Evolutionary conservation across 2,113 vertebrate genomes (phyloP).

Genomic region (Megaceryle torquata): DNA sequence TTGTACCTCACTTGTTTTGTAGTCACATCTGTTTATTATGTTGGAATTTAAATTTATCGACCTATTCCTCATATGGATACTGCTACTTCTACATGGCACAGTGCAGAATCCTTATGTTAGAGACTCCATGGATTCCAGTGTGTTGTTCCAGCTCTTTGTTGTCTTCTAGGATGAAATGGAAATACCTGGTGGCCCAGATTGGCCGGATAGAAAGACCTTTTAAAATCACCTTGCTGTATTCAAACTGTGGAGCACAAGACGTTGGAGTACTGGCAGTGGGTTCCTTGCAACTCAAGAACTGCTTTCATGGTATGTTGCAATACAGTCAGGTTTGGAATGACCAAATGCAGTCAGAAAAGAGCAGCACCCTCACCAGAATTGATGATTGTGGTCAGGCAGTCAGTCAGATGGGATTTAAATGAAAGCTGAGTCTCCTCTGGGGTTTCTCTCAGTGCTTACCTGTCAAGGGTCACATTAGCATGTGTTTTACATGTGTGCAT

Average conservation of each 20-base stretch:
- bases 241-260: slow-evolving; percentile 68
- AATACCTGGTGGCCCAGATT: slow-evolving; percentile 73
- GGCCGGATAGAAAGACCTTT: slow-evolving; percentile 80
- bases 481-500: neutral
- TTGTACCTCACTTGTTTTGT: neutral
- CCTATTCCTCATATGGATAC: neutral
- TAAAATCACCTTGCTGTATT: slow-evolving; percentile 82
- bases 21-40: neutral
- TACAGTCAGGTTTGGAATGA: neutral
- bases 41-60: neutral
- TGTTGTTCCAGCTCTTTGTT: neutral
- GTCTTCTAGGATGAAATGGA: slow-evolving; percentile 78
- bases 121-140: neutral
- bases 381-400: neutral
- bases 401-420: neutral
- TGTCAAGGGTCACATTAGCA: neutral
- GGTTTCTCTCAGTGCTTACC: neutral
- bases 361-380: neutral
- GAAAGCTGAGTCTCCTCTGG: neutral
- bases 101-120: neutral
- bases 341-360: neutral
- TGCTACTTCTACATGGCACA: neutral
- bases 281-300: slow-evolving; percentile 79
- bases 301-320: slow-evolving; percentile 75
- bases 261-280: slow-evolving; percentile 74